Evolutionary conservation across 2,888 invertebrate genomes (phyloP), one percentile per base, ranked within the genome.

Genomic region (Cephus pygmeus): DNA sequence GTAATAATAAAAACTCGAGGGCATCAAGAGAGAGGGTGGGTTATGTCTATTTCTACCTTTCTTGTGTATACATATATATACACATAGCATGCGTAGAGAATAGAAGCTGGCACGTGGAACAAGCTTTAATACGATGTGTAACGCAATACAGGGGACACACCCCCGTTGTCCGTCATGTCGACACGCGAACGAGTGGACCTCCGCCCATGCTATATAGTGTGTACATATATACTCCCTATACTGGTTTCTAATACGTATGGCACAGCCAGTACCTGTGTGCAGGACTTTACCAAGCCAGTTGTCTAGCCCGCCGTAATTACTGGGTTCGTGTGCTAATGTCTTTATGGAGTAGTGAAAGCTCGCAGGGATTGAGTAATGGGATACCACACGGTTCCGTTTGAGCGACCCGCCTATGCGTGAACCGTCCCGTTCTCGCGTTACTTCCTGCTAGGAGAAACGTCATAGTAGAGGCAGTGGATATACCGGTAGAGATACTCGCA

Each of bases 301-400:
- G 81, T 82, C 84, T 82, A 78, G 75, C 79, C 80, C 75, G 76
- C 76, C 82, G 82, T 87, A 87, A 88, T 88, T 87, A 87, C 81
- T 79, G 82, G 84, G 81, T 84, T 88, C 83, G 87, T 86, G 86
- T 86, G 87, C 85, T 88, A 87, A 88, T 85, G 88, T 86, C 88
- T 88, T 87, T 83, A 88, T 87, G 83, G 79, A 78, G 83, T 81
- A 81, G 79, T 79, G 77, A 75, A 76, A 73, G 74, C 34, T 34
- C 77, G 77, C 75, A 40, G 77, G 69, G 75, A 77, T 77, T 77
- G 77, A 77, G 77, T 77, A 77, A 77, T 77, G 77, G 77, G 71
- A 77, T 77, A 77, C 75, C 71, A 56, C 75, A 56, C 56, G 56
- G 56, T 56, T 56, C 56, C 56, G 56, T 56, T 56, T 56, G 9